A percentile compares a stretch with the other conserved stretches of the same genome.
Evolutionary conservation across 2,888 invertebrate genomes (phyloP).

Genomic region (Harpalus rubripes): DNA sequence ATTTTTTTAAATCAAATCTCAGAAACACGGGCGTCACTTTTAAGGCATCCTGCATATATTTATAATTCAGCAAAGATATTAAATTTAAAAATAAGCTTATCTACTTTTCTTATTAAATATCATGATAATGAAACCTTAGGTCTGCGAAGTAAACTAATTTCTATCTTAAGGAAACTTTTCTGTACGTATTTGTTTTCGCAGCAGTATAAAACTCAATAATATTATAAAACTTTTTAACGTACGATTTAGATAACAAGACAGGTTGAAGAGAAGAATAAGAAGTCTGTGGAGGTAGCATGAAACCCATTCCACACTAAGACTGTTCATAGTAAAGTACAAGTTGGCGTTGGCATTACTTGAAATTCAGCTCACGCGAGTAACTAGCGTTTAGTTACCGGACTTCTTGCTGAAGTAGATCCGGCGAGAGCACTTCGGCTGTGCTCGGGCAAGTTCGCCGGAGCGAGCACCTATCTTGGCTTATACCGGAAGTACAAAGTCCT

Average conservation of each 20-base stretch:
- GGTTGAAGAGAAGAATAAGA: slow-evolving; percentile 16
- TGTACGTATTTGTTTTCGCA: slow-evolving; percentile 15
- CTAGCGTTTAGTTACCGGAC: slow-evolving; percentile 58
- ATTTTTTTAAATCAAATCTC: too few species aligned
- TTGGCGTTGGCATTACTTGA: slow-evolving; percentile 28
- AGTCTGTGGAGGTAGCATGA: slow-evolving; percentile 2
- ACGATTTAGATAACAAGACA: slow-evolving; percentile 37
- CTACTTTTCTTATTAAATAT: neutral
- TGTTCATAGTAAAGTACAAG: slow-evolving; percentile 28
- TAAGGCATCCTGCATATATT: neutral
- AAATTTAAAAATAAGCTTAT: neutral
- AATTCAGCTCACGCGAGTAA: slow-evolving; percentile 56
- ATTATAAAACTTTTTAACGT: slow-evolving; percentile 41
- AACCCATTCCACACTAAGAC: slow-evolving; percentile 20
- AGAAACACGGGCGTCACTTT: too few species aligned
- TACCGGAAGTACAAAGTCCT: slow-evolving; percentile 33
- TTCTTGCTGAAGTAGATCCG: slow-evolving; percentile 52
- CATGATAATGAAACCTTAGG: neutral
- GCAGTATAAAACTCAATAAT: slow-evolving; percentile 11
- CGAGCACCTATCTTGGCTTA: slow-evolving; percentile 10
- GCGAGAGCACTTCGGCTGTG: slow-evolving; percentile 22
- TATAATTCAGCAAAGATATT: neutral
- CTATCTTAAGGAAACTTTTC: slow-evolving; percentile 9
- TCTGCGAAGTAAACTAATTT: slow-evolving; percentile 2
- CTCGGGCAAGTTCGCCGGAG: slow-evolving; percentile 22